Base-by-base conservation (phyloP, 2,113 vertebrate species). In the Lophotis ruficrista region DNA sequence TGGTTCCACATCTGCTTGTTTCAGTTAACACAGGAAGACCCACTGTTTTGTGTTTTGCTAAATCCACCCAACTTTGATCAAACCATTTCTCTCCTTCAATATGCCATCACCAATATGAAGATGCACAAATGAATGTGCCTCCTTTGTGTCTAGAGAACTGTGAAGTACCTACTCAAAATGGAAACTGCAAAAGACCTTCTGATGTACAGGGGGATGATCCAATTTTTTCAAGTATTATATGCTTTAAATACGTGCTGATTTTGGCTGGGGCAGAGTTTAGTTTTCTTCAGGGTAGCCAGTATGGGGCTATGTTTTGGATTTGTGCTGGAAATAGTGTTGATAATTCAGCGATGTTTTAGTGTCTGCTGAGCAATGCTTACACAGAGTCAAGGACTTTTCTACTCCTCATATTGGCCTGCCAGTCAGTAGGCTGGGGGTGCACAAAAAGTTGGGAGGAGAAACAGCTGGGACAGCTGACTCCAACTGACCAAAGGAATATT, bases 21-120 rank as follows among this genome's bases (percentile, higher is more conserved):
- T 94, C 89, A 94, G 71, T 72, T 95, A 96, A 94, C 82, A 83
- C 27, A 89, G 58, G 72, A 87, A 96, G 95, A 94, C 84, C 77
- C 71, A 88, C 72, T 94, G 91, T 64, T 96, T 47, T 84, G 53
- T 68, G 57, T 96, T 97, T 96, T 96, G 94, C 78, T 95, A 95
- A 94, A 96, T 82, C 51, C 83, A 77, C 37, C 72, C 68, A 93
- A 80, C 87, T 95, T 91, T 96, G 92, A 97, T 95, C 87, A 96
- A 95, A 65, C 65, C 16, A 80, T 72, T 95, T 81, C 70, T 65
- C 47, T 87, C 70, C 78, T 96, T 80, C 35, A 4, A 68, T 69
- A 87, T 88, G 64, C 68, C 69, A 78, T 75, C 53, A 81, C 22
- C 68, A 92, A 68, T 76, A 78, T 4, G 35, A 90, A 87, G 72